phyloP scores from a whole-genome alignment of 2,113 vertebrate genomes.

The Electrona antarctica region DNA sequence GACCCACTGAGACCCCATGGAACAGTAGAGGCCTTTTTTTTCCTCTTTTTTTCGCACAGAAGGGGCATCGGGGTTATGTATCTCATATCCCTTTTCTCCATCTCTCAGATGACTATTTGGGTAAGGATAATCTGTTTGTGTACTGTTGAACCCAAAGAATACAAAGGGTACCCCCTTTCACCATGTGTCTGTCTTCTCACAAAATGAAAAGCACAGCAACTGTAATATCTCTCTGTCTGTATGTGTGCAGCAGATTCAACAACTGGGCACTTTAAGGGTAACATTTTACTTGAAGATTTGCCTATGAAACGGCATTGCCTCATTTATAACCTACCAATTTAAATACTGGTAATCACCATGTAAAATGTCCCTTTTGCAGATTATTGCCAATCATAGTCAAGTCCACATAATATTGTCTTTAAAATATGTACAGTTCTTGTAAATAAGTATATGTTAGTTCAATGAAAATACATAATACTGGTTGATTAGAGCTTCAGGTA shows the following conservation, averaged over 20 bases:
- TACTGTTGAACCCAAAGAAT: slow-evolving; percentile 62
- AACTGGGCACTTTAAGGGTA: slow-evolving; percentile 67
- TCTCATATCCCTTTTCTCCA: slow-evolving; percentile 35
- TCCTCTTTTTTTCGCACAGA: background rate
- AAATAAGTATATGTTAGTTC: slow-evolving; percentile 50
- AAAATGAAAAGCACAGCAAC: slow-evolving; percentile 61
- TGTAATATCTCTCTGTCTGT: slow-evolving; percentile 45
- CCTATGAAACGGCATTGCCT: slow-evolving; percentile 48
- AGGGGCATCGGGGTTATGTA: slow-evolving; percentile 33
- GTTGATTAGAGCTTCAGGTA: slow-evolving; percentile 60
- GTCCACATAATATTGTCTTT: background rate
- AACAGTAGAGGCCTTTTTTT: background rate
- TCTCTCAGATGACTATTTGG: slow-evolving; percentile 56
- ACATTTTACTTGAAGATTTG: slow-evolving; percentile 66
- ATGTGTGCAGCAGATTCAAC: slow-evolving; percentile 63
- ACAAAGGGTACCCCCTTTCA: slow-evolving; percentile 44
- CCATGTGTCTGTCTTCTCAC: slow-evolving; percentile 38
- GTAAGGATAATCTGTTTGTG: slow-evolving; percentile 50
- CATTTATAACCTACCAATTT: slow-evolving; percentile 26
- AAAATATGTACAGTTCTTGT: slow-evolving; percentile 46
- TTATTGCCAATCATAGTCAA: slow-evolving; percentile 12
- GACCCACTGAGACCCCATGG: background rate
- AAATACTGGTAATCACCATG: slow-evolving; percentile 14
- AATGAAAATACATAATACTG: slow-evolving; percentile 3
- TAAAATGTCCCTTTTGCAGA: slow-evolving; percentile 44